Percentiles rank a stretch among this genome's conserved stretches.
phyloP scores from a whole-genome alignment of 2,113 vertebrate genomes.

The Fregata magnificens region DNA sequence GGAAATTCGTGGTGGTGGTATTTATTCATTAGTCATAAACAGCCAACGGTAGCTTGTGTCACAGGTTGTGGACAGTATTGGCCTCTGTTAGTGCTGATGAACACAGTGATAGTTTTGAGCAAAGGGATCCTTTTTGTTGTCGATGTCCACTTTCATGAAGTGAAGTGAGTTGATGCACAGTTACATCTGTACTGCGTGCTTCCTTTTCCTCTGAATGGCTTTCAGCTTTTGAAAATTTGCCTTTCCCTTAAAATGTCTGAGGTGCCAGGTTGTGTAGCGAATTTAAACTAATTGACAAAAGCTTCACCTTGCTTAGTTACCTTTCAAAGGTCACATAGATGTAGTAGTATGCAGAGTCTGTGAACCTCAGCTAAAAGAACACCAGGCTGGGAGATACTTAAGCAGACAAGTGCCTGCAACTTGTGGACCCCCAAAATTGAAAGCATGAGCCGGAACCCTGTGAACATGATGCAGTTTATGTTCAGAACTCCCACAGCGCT shows the following conservation, averaged over 20 bases:
- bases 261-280: not conserved
- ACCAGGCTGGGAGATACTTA: not conserved
- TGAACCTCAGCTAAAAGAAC: not conserved
- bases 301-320: not conserved
- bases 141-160: not conserved
- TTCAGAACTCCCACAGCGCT: not conserved
- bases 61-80: not conserved
- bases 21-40: not conserved
- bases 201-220: not conserved
- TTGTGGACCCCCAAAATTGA: not conserved
- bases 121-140: not conserved
- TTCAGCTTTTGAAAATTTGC: not conserved
- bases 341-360: not conserved
- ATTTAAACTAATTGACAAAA: not conserved
- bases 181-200: not conserved
- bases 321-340: not conserved
- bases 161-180: not conserved
- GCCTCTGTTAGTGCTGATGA: not conserved
- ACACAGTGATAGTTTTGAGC: not conserved
- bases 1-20: not conserved
- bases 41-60: not conserved
- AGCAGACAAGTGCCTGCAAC: not conserved
- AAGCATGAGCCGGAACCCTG: not conserved
- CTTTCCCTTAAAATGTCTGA: not conserved
- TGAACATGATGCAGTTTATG: not conserved